phyloP scores from a whole-genome alignment of 1,140 invertebrate genomes.

The Drosophila mauritiana region DNA sequence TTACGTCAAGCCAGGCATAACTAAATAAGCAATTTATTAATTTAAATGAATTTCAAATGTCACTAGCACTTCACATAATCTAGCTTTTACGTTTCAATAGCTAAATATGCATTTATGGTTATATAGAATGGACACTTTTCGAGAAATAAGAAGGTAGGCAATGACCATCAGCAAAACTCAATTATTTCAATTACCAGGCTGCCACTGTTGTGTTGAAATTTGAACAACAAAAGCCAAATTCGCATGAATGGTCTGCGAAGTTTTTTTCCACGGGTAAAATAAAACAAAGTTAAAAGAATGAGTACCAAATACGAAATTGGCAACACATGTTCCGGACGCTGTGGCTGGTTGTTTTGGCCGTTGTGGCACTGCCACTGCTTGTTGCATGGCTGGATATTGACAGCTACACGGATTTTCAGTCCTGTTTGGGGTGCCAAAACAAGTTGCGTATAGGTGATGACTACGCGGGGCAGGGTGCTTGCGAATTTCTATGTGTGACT shows the following conservation, averaged over 20 bases:
- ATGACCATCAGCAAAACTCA: slow-evolving; percentile 1
- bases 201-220: slow-evolving; percentile 8
- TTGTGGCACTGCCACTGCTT: slow-evolving; percentile 37
- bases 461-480: slow-evolving; percentile 8
- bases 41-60: not conserved
- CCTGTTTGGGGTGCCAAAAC: slow-evolving; percentile 38
- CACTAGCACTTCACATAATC: not conserved
- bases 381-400: slow-evolving; percentile 69
- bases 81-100: not conserved
- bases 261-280: slow-evolving; percentile 25
- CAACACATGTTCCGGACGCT: slow-evolving; percentile 69
- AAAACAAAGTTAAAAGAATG: slow-evolving; percentile 14
- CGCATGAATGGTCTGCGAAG: slow-evolving; percentile 42
- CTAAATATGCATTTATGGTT: slow-evolving; percentile 8
- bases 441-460: slow-evolving; percentile 30
- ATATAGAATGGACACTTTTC: not conserved
- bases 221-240: slow-evolving; percentile 47
- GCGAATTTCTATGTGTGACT: not conserved
- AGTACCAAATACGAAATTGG: slow-evolving; percentile 34
- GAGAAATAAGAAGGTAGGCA: not conserved
- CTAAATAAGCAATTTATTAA: not conserved
- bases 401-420: slow-evolving; percentile 57
- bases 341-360: slow-evolving; percentile 59
- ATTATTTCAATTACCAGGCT: slow-evolving; percentile 39
- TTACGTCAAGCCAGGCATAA: not conserved